Conservation (phyloP, 2,797 vertebrate species). For the Molossus molossus region DNA sequence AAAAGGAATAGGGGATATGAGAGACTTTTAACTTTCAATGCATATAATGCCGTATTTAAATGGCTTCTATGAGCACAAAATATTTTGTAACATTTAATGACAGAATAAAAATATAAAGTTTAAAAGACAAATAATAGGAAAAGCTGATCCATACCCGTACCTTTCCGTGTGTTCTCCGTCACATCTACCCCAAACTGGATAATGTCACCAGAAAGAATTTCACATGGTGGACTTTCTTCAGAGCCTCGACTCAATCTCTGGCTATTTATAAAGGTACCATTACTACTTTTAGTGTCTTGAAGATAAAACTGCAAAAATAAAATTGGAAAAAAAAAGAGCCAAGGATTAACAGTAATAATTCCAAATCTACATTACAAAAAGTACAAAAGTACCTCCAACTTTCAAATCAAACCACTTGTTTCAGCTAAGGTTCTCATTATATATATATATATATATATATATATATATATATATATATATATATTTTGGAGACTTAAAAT, state of each 20-base stretch:
- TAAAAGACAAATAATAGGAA: slow-evolving; percentile 65
- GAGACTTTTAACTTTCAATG: slow-evolving; percentile 20
- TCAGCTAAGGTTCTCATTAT: slow-evolving; percentile 55
- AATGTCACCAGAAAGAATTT: slow-evolving; percentile 98
- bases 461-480: neutral
- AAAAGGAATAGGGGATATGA: slow-evolving; percentile 48
- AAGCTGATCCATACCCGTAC: slow-evolving; percentile 90
- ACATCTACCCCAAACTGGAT: slow-evolving; percentile 99
- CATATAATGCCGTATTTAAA: slow-evolving; percentile 52
- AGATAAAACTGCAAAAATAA: slow-evolving; percentile 96
- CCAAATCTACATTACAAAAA: slow-evolving; percentile 21
- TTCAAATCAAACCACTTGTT: slow-evolving; percentile 58
- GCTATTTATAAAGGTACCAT: slow-evolving; percentile 99
- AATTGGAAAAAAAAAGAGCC: slow-evolving; percentile 31
- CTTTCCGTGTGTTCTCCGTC: slow-evolving; percentile 99
- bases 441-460: neutral
- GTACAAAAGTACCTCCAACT: neutral
- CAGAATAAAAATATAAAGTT: slow-evolving; percentile 35
- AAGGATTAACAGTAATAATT: slow-evolving; percentile 74
- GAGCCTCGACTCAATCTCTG: slow-evolving; percentile 99
- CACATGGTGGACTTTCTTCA: slow-evolving; percentile 99
- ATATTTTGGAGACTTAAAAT: slow-evolving; percentile 23
- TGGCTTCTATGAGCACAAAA: slow-evolving; percentile 2
- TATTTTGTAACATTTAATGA: slow-evolving; percentile 63
- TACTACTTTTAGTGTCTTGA: slow-evolving; percentile 99